These are phyloP conservation scores for Drosophila testacea DNA, from an alignment of 2,888 invertebrate genomes.

Conservation along the genomic window DNA sequence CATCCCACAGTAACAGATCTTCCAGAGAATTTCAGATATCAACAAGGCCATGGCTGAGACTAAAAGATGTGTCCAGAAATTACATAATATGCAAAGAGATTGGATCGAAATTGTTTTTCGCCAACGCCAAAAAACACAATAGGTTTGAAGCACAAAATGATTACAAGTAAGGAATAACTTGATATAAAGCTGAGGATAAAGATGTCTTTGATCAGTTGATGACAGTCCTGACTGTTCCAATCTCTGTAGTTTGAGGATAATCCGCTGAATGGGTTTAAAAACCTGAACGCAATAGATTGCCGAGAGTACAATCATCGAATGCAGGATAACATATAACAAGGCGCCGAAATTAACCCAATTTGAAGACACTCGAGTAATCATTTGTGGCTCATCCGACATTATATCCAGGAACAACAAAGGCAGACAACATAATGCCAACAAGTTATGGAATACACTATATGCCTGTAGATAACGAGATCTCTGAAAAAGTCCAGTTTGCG, in stretches of 20 bases:
- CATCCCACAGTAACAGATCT: background rate
- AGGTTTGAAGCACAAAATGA: background rate
- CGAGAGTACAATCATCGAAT: background rate
- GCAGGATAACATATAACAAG: background rate
- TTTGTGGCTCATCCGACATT: background rate
- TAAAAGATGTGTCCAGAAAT: background rate
- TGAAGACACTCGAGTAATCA: background rate
- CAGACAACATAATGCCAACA: background rate
- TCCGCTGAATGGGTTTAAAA: background rate
- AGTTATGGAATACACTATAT: slow-evolving; percentile 3
- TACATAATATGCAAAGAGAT: background rate
- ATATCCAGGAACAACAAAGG: background rate
- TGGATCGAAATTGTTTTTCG: background rate
- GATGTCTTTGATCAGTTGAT: too few relatives aligned
- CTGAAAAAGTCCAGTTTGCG: background rate
- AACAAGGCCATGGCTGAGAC: background rate
- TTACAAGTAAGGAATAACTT: background rate
- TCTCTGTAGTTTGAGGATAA: background rate
- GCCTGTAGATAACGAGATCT: slow-evolving; percentile 5
- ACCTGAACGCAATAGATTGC: background rate
- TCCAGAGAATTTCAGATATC: slow-evolving; percentile 13
- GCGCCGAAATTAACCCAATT: background rate
- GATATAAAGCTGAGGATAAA: background rate
- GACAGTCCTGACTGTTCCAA: background rate
- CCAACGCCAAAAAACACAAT: background rate